phyloP scores from a whole-genome alignment of 1,140 invertebrate species.

The Spodoptera frugiperda region DNA sequence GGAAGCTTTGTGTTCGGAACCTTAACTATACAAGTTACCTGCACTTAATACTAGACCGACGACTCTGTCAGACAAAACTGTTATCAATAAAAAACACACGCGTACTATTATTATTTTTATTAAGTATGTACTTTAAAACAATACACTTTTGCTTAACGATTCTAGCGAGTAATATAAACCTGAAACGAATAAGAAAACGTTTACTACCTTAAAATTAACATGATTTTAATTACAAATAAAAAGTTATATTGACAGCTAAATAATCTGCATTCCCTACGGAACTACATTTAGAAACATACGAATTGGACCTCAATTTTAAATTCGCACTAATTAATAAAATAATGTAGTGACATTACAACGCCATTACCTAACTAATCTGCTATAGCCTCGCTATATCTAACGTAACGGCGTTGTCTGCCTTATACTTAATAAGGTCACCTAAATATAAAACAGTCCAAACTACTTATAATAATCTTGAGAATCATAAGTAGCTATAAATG shows the following conservation, averaged over 20 bases:
- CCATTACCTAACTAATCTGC: constrained; percentile 38
- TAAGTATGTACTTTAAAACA: constrained; percentile 81
- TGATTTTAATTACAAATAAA: constrained; percentile 82
- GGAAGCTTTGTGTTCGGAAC: constrained; percentile 67
- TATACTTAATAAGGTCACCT: constrained; percentile 49
- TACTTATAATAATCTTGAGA: constrained; percentile 47
- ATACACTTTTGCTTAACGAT: constrained; percentile 81
- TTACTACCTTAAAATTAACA: constrained; percentile 83
- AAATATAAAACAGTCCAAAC: constrained; percentile 64
- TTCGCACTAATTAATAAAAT: constrained; percentile 77
- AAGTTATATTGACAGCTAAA: constrained; percentile 75
- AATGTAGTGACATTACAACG: constrained; percentile 38
- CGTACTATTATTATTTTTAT: constrained; percentile 76
- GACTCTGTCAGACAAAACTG: constrained; percentile 42
- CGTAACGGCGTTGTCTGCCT: constrained; percentile 39
- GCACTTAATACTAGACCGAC: constrained; percentile 58
- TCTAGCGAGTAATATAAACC: constrained; percentile 84
- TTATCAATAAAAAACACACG: constrained; percentile 62
- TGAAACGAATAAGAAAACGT: constrained; percentile 80
- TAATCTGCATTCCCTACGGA: constrained; percentile 68
- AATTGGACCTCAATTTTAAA: constrained; percentile 84
- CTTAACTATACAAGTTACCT: constrained; percentile 62
- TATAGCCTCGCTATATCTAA: constrained; percentile 47
- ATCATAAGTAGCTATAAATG: constrained; percentile 44
- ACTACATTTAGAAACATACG: constrained; percentile 78